Conservation (phyloP, 2,797 vertebrate genomes). For the Schizothorax lantsangensis region DNA sequence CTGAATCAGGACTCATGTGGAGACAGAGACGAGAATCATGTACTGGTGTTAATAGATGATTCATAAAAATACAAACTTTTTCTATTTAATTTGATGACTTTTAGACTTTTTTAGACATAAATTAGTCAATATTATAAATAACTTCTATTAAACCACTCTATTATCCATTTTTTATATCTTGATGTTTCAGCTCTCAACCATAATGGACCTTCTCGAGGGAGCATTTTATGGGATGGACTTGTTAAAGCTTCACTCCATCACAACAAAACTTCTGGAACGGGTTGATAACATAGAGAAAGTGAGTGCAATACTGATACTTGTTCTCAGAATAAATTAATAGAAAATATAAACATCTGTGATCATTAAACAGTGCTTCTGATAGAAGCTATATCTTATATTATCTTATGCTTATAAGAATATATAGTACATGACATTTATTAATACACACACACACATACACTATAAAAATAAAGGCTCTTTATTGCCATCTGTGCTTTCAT, state of each 20-base stretch:
- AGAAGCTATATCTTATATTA: not conserved
- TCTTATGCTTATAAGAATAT: not conserved
- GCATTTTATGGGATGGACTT: conserved; percentile 92
- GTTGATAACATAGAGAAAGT: conserved; percentile 91
- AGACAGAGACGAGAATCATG: not conserved
- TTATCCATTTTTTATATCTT: not conserved
- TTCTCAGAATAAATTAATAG: not conserved
- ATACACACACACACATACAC: not conserved
- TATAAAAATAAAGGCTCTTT: not conserved
- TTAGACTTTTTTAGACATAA: not conserved
- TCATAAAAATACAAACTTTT: not conserved
- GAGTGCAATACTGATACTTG: conserved; percentile 56
- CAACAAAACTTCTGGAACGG: conserved; percentile 87
- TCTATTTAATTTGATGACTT: not conserved
- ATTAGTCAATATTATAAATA: not conserved
- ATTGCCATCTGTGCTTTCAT: not conserved
- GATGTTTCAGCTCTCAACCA: conserved; percentile 83
- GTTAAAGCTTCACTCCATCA: conserved; percentile 90
- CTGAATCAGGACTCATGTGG: not conserved
- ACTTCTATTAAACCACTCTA: not conserved
- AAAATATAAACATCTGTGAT: not conserved
- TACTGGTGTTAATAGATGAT: not conserved
- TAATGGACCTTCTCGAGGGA: conserved; percentile 89
- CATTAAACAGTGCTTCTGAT: not conserved
- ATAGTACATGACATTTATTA: not conserved